Percentiles rank a stretch among this genome's conserved stretches.
Evolutionary conservation across 2,113 vertebrate species (phyloP).

Genomic region (Daboia siamensis): DNA sequence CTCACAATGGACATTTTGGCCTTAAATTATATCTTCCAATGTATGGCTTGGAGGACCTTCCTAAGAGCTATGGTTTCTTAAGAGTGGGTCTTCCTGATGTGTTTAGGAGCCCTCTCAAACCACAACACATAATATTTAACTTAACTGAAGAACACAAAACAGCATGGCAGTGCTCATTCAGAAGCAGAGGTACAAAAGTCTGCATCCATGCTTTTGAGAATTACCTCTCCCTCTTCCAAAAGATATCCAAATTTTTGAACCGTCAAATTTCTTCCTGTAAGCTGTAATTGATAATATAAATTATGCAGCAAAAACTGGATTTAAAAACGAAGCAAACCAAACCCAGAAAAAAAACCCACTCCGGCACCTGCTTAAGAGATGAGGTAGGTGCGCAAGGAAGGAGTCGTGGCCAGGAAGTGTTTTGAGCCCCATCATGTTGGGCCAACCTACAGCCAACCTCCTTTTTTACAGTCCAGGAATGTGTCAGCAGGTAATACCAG

Average conservation of each 20-base stretch:
- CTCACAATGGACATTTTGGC: fast-evolving
- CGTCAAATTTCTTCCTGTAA: not conserved
- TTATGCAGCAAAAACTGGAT: not conserved
- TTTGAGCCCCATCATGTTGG: not conserved
- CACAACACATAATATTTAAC: fast-evolving
- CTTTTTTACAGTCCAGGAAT: not conserved
- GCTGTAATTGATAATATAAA: not conserved
- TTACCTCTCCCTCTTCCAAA: not conserved
- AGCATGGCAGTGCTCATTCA: fast-evolving
- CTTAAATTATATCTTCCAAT: not conserved
- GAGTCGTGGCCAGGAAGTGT: not conserved
- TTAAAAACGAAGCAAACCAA: not conserved
- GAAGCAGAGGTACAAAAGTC: not conserved
- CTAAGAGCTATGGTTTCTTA: not conserved
- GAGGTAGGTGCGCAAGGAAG: not conserved
- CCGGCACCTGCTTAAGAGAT: not conserved
- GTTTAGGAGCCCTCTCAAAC: not conserved
- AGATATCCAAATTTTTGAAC: not conserved
- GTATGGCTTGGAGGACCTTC: not conserved
- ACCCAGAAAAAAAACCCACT: not conserved
- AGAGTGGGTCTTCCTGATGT: not conserved
- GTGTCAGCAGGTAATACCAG: fast-evolving
- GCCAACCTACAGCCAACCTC: not conserved
- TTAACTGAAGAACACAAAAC: not conserved
- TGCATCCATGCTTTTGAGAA: not conserved